A percentile compares a stretch with the other conserved stretches of the same genome.
phyloP scores from a whole-genome alignment of 2,797 vertebrate species.

The Scolopax bukidnonensis region DNA sequence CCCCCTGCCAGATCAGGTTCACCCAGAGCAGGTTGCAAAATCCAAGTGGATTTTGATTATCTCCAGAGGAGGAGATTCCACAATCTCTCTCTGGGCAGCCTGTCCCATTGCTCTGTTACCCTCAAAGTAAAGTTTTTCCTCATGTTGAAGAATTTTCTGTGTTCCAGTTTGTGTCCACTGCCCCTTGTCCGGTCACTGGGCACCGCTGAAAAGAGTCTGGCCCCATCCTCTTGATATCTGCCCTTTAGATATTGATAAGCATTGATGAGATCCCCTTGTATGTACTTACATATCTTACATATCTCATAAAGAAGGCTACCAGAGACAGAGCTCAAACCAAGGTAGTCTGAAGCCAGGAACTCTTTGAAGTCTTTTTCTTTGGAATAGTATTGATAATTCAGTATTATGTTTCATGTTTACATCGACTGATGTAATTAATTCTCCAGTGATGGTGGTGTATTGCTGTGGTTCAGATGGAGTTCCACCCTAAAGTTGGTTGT shows the following conservation, averaged over 20 bases:
- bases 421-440: neutral
- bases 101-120: neutral
- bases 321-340: neutral
- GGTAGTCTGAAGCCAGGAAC: neutral
- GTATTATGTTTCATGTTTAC: neutral
- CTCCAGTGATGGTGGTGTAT: neutral
- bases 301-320: neutral
- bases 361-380: neutral
- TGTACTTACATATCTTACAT: fast-evolving
- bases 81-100: neutral
- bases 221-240: neutral
- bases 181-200: neutral
- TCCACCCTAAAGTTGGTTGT: neutral
- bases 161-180: neutral
- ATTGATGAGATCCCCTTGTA: neutral
- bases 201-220: neutral
- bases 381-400: neutral
- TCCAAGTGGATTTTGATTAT: neutral
- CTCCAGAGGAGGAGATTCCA: neutral
- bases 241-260: neutral
- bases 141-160: neutral
- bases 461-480: neutral
- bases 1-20: neutral
- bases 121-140: neutral
- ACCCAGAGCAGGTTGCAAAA: neutral